Percentiles rank a stretch among this genome's conserved stretches.
These are phyloP conservation scores for Drosophila neocordata DNA, from an alignment of 1,140 invertebrate species.

Conservation along the genomic window DNA sequence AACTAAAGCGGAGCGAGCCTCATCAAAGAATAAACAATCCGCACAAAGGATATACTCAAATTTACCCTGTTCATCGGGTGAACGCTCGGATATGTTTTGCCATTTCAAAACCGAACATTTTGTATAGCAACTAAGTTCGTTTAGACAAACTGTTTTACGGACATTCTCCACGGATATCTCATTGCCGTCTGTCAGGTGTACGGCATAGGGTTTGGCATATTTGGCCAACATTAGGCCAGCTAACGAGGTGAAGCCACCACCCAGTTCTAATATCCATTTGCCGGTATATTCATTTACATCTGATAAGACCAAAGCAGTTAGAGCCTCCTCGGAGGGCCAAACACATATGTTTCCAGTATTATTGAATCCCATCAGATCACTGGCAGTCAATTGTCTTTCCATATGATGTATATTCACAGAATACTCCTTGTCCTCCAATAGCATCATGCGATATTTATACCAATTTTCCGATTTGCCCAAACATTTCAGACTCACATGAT, in stretches of 20 bases:
- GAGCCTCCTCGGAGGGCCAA: constrained; percentile 94
- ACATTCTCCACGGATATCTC: constrained; percentile 90
- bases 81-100: constrained; percentile 71
- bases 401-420: constrained; percentile 85
- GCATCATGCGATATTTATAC: constrained; percentile 84
- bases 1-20: constrained; percentile 88
- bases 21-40: constrained; percentile 93
- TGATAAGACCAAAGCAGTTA: constrained; percentile 89
- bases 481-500: constrained; percentile 72
- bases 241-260: constrained; percentile 93
- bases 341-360: constrained; percentile 96
- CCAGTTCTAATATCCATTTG: constrained; percentile 90
- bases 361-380: constrained; percentile 92
- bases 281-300: constrained; percentile 87
- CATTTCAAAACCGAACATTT: constrained; percentile 84
- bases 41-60: constrained; percentile 91
- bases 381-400: constrained; percentile 86
- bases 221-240: constrained; percentile 90
- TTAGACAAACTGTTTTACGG: constrained; percentile 86
- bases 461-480: constrained; percentile 82
- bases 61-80: constrained; percentile 55
- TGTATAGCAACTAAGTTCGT: constrained; percentile 84
- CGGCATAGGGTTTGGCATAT: constrained; percentile 85
- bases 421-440: constrained; percentile 82
- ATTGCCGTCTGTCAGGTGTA: constrained; percentile 92